A percentile compares a stretch with the other conserved stretches of the same genome.
Evolutionary conservation across 2,797 vertebrate species (phyloP).

Genomic region (Lagodon rhomboides): DNA sequence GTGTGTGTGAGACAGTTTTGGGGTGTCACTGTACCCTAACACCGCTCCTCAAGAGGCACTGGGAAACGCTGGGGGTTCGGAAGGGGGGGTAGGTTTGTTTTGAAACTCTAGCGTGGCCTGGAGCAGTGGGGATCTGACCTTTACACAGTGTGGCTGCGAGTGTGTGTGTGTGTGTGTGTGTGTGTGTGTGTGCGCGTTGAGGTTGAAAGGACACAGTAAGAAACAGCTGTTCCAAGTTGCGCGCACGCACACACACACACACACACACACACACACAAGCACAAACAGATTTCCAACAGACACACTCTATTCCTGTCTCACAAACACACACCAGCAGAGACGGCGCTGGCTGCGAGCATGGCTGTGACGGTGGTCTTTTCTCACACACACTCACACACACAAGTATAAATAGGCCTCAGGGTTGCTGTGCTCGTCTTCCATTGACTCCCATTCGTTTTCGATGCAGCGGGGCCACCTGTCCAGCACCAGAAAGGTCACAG

Average conservation of each 20-base stretch:
- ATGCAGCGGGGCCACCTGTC: constrained; percentile 24
- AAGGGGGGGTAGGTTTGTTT: constrained; percentile 76
- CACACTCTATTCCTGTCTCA: background rate
- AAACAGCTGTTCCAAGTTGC: constrained; percentile 73
- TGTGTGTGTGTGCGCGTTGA: constrained; percentile 16
- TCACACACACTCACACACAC: background rate
- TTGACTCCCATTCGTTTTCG: constrained; percentile 44
- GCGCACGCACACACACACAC: background rate
- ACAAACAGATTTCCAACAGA: constrained; percentile 15
- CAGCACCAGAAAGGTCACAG: constrained; percentile 42
- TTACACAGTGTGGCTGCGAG: constrained; percentile 47
- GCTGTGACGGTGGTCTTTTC: background rate
- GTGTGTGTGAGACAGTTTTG: constrained; percentile 1
- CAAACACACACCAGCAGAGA: background rate
- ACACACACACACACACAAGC: background rate
- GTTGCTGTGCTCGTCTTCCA: constrained; percentile 12
- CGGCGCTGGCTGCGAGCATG: background rate
- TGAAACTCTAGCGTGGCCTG: constrained; percentile 75
- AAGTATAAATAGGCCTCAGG: constrained; percentile 27
- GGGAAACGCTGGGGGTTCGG: constrained; percentile 20
- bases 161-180: constrained; percentile 24
- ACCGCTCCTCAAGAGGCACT: background rate
- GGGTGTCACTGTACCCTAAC: constrained; percentile 35
- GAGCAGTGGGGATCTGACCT: constrained; percentile 76
- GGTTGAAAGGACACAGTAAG: constrained; percentile 42